Evolutionary conservation across 2,888 invertebrate species (phyloP).

Genomic region (Suillia variegata): DNA sequence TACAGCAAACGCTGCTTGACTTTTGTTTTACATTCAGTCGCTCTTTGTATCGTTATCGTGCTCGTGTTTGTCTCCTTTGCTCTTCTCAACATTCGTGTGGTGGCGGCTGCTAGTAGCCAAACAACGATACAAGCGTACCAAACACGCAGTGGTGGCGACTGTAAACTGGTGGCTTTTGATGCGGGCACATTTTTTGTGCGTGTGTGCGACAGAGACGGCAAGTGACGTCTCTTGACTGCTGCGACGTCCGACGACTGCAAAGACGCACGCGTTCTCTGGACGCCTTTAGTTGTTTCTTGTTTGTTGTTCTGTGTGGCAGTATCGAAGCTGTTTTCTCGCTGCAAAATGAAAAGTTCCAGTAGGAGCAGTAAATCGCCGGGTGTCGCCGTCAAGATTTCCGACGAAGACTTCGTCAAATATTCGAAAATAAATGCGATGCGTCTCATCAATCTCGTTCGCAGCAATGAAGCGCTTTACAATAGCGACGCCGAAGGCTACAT

Average conservation of each 20-base stretch:
- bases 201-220: neutral
- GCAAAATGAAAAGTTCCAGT: neutral
- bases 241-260: neutral
- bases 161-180: neutral
- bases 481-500: slow-evolving; percentile 27
- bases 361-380: too few relatives aligned
- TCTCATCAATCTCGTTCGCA: slow-evolving; percentile 32
- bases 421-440: slow-evolving; percentile 27
- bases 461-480: slow-evolving; percentile 31
- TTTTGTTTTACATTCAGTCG: neutral
- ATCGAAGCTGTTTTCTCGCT: neutral
- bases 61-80: neutral
- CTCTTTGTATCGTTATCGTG: neutral
- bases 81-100: neutral
- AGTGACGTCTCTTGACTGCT: neutral
- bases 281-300: neutral
- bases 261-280: neutral
- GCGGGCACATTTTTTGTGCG: neutral
- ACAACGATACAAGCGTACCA: neutral
- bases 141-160: too few relatives aligned
- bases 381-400: too few relatives aligned
- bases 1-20: neutral
- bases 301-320: neutral
- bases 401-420: too few relatives aligned
- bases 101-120: neutral